These are phyloP conservation scores for Plectus sambesii DNA, from an alignment of 1,140 invertebrate genomes.

Conservation along the genomic window DNA sequence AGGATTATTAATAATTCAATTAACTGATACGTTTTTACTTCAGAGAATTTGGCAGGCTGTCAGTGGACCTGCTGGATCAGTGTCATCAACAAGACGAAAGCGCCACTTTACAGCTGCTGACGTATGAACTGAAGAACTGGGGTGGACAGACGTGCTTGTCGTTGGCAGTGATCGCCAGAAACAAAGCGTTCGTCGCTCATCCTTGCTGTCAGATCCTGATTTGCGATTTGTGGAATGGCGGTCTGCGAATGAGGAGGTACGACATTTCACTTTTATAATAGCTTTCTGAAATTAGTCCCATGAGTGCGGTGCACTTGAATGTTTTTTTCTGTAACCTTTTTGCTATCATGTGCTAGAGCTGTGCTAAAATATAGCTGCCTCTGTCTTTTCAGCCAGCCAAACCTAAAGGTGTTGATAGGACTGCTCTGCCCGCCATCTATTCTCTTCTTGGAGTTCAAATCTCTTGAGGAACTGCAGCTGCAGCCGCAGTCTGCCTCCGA, in stretches of 20 bases:
- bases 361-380: too few relatives aligned
- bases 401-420: conserved; percentile 70
- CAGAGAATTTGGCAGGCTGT: conserved; percentile 55
- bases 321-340: too few relatives aligned
- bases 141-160: conserved; percentile 90
- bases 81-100: conserved; percentile 91
- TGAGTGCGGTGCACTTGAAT: too few relatives aligned
- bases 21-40: too few relatives aligned
- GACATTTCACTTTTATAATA: conserved; percentile 59
- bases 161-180: conserved; percentile 74
- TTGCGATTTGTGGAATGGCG: conserved; percentile 96
- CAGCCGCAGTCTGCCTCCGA: too few relatives aligned
- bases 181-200: conserved; percentile 79
- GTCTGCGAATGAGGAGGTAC: conserved; percentile 80
- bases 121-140: conserved; percentile 91
- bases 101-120: conserved; percentile 80
- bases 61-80: conserved; percentile 77
- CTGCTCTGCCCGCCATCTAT: conserved; percentile 76
- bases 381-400: conserved; percentile 32
- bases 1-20: too few relatives aligned
- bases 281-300: conserved; percentile 5
- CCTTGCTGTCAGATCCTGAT: conserved; percentile 88
- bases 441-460: conserved; percentile 81
- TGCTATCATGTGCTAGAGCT: too few relatives aligned
- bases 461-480: too few relatives aligned